These are phyloP conservation scores for Iguana delicatissima DNA, from an alignment of 2,797 vertebrate species.

Conservation along the genomic window DNA sequence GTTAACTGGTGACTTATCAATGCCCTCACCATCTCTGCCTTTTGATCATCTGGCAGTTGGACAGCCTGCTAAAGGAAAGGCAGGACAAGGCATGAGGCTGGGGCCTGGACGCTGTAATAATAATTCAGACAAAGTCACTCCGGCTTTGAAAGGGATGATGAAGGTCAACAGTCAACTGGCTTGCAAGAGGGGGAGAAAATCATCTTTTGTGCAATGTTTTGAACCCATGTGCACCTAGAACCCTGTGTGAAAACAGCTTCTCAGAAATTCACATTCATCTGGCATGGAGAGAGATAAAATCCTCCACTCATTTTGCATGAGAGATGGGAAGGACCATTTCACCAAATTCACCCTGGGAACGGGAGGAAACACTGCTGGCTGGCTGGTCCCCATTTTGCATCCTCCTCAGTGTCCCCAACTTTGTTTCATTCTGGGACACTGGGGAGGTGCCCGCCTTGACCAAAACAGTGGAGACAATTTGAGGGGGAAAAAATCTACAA, in stretches of 20 bases:
- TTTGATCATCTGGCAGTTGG: background rate
- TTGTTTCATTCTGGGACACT: too few species aligned
- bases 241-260: background rate
- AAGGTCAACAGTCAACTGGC: too few species aligned
- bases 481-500: too few species aligned
- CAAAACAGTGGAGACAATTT: too few species aligned
- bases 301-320: too few species aligned
- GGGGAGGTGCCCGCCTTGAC: too few species aligned
- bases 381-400: background rate
- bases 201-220: too few species aligned
- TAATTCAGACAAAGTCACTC: background rate
- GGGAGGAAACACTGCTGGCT: background rate
- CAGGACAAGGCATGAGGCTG: background rate
- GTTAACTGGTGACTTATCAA: constrained; percentile 69
- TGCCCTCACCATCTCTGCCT: constrained; percentile 19
- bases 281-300: background rate
- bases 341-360: background rate
- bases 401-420: background rate
- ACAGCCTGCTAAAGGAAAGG: background rate
- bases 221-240: too few species aligned
- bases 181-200: background rate
- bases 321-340: background rate
- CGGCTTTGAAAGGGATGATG: background rate
- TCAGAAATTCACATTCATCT: background rate
- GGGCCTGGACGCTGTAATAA: too few species aligned